Evolutionary conservation across 2,113 vertebrate genomes (phyloP), one percentile per base, ranked within the genome.

Genomic region (Scartelaos histophorus): DNA sequence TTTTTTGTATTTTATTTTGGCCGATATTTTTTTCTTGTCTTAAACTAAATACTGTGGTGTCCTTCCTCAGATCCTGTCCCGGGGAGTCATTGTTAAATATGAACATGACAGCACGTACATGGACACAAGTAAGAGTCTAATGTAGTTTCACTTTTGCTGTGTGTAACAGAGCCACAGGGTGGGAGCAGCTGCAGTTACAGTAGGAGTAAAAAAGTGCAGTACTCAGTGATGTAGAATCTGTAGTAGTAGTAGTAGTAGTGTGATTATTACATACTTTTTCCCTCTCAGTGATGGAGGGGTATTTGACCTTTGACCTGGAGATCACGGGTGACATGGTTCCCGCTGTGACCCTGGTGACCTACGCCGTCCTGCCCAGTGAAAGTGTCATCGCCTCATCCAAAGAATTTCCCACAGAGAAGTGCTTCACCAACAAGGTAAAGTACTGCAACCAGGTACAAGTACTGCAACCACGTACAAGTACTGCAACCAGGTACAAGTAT

Each of bases 371-470:
- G 64, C 93, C 94, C 53, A 86, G 54, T 17, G 88, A 93, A 54
- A 93, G 89, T 5, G 83, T 97, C 60, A 82, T 96, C 12, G 95
- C 95, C 6, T 80, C 94, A 53, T 94, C 83, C 24, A 84, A 77
- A 29, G 84, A 72, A 17, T 92, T 97, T 74, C 7, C 16, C 5
- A 88, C 87, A 0, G 82, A 96, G 19, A 90, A 94, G 34, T 97
- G 96, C 81, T 97, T 96, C 79, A 85, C 60, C 70, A 93, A 97
- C 81, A 92, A 95, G 95, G 96, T 97, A 66, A 84, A 79, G 51
- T 15, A 38, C 38, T 38, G 35, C 46, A 47, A 47, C 43, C 1
- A 45, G 43, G 43, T 3, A 45, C 46, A 15, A 47, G 13, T 13
- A 47, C 38, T 38, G 38, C 53, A 21, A 56, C 53, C n/a, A 21